Percentiles rank a stretch among this genome's conserved stretches.
Conservation (phyloP, 2,888 invertebrate genomes). For the Polylopha cassiicola region DNA sequence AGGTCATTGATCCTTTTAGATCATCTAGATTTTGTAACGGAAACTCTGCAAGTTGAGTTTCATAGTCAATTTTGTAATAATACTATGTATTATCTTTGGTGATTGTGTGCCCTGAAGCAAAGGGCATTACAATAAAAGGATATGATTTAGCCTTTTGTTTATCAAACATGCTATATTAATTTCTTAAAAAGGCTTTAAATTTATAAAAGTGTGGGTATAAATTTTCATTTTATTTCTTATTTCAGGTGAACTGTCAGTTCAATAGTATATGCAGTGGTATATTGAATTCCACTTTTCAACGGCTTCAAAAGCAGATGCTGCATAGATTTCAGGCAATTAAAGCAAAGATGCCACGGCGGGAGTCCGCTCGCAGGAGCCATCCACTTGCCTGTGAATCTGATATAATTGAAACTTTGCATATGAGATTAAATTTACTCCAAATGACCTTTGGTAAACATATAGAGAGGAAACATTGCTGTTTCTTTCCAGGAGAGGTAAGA, state of each 20-base stretch:
- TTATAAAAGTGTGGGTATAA: no score
- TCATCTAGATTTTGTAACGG: no score
- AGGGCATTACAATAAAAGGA: no score
- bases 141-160: neutral
- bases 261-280: constrained; percentile 87
- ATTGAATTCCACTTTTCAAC: constrained; percentile 90
- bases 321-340: constrained; percentile 92
- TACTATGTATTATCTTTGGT: no score
- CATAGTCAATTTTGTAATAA: no score
- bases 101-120: no score
- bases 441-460: constrained; percentile 98
- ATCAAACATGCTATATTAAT: no score
- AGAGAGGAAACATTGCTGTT: constrained; percentile 94
- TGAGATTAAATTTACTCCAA: constrained; percentile 92
- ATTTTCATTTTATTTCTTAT: no score
- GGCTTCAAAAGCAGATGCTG: constrained; percentile 89
- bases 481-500: constrained; percentile 94
- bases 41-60: no score
- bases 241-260: constrained; percentile 88
- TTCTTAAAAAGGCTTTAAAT: no score
- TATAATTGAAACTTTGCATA: constrained; percentile 94
- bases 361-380: constrained; percentile 93
- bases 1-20: no score
- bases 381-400: constrained; percentile 94
- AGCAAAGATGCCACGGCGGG: constrained; percentile 92